These are phyloP conservation scores for Poeciliopsis turneri DNA, from an alignment of 2,797 vertebrate species.

Conservation along the genomic window DNA sequence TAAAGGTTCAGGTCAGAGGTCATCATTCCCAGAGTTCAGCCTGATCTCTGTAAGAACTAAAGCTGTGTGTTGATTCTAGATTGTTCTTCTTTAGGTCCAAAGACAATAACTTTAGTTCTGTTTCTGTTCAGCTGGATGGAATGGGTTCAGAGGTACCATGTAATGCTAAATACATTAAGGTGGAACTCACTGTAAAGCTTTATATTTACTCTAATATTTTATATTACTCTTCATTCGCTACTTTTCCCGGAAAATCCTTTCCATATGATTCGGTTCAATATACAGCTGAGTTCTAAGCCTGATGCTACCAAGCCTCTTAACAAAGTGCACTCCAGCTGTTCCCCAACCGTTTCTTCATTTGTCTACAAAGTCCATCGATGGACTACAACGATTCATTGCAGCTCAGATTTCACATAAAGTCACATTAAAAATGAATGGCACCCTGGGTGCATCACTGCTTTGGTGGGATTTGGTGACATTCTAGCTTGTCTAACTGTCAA, in stretches of 20 bases:
- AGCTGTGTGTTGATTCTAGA: too few relatives aligned
- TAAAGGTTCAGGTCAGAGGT: too few relatives aligned
- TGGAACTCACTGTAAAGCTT: neutral
- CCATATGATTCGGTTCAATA: neutral
- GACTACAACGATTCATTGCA: neutral
- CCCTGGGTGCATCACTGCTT: neutral
- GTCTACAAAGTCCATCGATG: neutral
- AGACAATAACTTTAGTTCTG: too few relatives aligned
- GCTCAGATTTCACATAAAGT: neutral
- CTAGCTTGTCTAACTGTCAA: slow-evolving; percentile 33
- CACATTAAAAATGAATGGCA: neutral
- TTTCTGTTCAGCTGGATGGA: too few relatives aligned
- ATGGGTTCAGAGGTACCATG: too few relatives aligned
- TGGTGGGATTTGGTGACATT: slow-evolving; percentile 34
- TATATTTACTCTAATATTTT: neutral
- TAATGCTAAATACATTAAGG: neutral
- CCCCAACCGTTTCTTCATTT: neutral
- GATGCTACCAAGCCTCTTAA: neutral
- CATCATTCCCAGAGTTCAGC: too few relatives aligned
- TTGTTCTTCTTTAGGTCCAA: too few relatives aligned
- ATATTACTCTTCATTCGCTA: neutral
- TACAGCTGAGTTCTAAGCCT: neutral
- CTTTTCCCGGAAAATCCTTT: neutral
- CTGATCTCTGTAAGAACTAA: too few relatives aligned
- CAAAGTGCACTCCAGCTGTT: neutral